Evolutionary conservation across 2,888 invertebrate genomes (phyloP).

Genomic region (Aporophyla lueneburgensis): DNA sequence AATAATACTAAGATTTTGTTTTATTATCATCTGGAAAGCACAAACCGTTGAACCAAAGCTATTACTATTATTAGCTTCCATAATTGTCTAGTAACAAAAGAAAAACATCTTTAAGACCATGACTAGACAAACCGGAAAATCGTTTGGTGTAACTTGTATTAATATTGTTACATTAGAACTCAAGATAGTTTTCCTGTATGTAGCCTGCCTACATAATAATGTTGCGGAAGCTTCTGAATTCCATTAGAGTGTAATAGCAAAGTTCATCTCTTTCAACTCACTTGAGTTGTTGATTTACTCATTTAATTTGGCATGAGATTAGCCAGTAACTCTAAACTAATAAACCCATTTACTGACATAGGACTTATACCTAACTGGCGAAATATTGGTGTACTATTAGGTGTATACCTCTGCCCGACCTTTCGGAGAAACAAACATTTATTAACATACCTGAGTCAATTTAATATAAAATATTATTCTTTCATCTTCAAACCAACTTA

Average conservation of each 20-base stretch:
- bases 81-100: background rate
- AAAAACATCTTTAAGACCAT: background rate
- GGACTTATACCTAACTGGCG: too few relatives aligned
- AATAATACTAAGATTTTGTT: slow-evolving; percentile 64
- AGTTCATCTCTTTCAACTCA: background rate
- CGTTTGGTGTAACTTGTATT: slow-evolving; percentile 1
- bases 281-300: background rate
- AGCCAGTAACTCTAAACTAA: background rate
- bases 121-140: slow-evolving; percentile 26
- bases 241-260: background rate
- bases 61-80: background rate
- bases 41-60: background rate
- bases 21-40: slow-evolving; percentile 25
- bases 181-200: slow-evolving; percentile 7
- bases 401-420: background rate
- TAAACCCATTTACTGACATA: background rate
- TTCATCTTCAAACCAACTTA: background rate
- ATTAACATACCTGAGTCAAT: too few relatives aligned
- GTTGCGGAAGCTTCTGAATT: background rate
- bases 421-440: background rate
- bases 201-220: background rate
- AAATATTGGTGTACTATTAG: background rate
- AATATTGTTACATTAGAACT: slow-evolving; percentile 6
- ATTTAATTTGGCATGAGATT: background rate
- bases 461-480: too few relatives aligned